A percentile compares a stretch with the other conserved stretches of the same genome.
Evolutionary conservation across 1,140 invertebrate species (phyloP).

Genomic region (Mycetomoellerius zeteki): DNA sequence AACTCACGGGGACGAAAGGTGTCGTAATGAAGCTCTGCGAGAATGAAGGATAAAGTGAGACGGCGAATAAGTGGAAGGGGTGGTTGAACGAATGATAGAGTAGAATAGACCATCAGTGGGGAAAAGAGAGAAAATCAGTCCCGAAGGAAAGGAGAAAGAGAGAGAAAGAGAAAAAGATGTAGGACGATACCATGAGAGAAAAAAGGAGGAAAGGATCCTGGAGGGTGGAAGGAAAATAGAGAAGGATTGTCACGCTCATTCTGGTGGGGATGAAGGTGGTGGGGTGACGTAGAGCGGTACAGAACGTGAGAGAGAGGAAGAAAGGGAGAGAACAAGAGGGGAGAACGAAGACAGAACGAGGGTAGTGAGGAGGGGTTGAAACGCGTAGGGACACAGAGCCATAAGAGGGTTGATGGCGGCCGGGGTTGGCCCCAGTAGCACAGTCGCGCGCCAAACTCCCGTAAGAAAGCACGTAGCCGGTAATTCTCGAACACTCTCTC

Average conservation of each 20-base stretch:
- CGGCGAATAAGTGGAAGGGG: conserved; percentile 7
- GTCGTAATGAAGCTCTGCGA: conserved; percentile 80
- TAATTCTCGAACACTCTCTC: conserved; percentile 65
- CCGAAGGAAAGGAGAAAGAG: conserved; percentile 6
- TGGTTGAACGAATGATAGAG: conserved; percentile 61
- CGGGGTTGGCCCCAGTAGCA: conserved; percentile 84
- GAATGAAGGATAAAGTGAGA: conserved; percentile 55
- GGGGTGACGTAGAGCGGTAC: conserved; percentile 57
- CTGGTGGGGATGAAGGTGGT: conserved; percentile 67
- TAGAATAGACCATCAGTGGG: conserved; percentile 7
- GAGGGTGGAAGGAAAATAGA: conserved; percentile 65
- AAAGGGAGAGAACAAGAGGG: conserved; percentile 11
- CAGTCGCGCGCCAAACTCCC: conserved; percentile 85
- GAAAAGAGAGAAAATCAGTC: conserved; percentile 16
- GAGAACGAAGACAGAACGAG: conserved; percentile 51
- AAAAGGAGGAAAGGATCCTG: conserved; percentile 29
- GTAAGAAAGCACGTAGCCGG: conserved; percentile 80
- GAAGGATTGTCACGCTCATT: conserved; percentile 68
- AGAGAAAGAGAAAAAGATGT: conserved; percentile 43
- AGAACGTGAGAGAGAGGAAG: conserved; percentile 65
- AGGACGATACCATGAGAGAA: conserved; percentile 47
- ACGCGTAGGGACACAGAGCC: conserved; percentile 81
- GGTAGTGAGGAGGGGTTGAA: conserved; percentile 76
- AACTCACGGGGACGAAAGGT: conserved; percentile 76
- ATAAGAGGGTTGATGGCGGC: conserved; percentile 85